Evolutionary conservation across 1,140 invertebrate genomes (phyloP).

Genomic region (Bathynomus jamesi): DNA sequence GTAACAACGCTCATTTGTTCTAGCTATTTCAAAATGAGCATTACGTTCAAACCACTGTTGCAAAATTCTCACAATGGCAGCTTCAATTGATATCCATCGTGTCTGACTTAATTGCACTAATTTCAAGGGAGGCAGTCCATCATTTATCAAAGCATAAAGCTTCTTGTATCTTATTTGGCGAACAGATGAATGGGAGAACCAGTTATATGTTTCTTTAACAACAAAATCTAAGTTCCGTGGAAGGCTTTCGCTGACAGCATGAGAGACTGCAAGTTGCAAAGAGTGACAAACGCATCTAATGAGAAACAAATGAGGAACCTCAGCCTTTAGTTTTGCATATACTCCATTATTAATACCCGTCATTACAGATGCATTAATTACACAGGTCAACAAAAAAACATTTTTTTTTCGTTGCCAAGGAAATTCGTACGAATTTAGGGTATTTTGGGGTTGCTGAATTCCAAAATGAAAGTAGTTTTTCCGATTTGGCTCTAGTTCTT

Average conservation of each 20-base stretch:
- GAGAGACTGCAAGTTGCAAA: conserved; percentile 4
- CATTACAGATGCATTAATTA: conserved; percentile 17
- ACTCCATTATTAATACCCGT: not conserved
- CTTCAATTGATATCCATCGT: conserved; percentile 42
- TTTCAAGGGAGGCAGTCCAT: conserved; percentile 37
- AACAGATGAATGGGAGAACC: conserved; percentile 12
- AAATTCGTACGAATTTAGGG: too few relatives aligned
- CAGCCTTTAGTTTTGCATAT: not conserved
- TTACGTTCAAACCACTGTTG: conserved; percentile 43
- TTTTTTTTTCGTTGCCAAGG: too few relatives aligned
- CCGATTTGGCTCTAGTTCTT: too few relatives aligned
- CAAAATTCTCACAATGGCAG: conserved; percentile 39
- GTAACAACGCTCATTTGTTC: conserved; percentile 37
- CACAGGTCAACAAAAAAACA: not conserved
- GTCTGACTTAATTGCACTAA: conserved; percentile 42
- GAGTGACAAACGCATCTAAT: conserved; percentile 12
- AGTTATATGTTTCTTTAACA: conserved; percentile 13
- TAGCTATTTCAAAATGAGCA: conserved; percentile 38
- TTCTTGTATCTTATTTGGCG: conserved; percentile 4
- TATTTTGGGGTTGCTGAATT: too few relatives aligned
- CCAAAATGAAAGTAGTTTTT: too few relatives aligned
- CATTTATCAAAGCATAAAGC: conserved; percentile 7
- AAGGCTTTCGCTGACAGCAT: conserved; percentile 7
- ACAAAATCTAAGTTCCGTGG: conserved; percentile 15
- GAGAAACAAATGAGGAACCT: conserved; percentile 8